Evolutionary conservation across 2,797 vertebrate species (phyloP).

Genomic region (Rhabdophis nuchalis): DNA sequence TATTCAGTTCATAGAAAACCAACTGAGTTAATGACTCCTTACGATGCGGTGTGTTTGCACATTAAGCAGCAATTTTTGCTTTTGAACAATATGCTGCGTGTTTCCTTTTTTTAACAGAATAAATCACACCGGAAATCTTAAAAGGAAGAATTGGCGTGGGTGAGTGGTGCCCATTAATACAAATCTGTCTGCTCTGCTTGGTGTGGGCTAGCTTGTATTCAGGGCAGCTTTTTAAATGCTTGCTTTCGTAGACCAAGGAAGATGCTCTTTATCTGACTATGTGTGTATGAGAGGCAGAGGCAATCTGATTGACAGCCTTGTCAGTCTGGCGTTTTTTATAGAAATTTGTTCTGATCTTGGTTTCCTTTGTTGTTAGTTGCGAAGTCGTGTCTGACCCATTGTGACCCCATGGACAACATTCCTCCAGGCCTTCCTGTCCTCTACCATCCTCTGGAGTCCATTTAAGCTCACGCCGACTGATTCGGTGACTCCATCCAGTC

Average conservation of each 20-base stretch:
- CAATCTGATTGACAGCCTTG: background rate
- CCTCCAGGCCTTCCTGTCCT: too few species aligned
- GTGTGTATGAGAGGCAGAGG: background rate
- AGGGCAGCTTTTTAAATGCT: constrained; percentile 12
- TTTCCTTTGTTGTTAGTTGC: background rate
- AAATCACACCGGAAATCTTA: constrained; percentile 45
- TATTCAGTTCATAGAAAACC: constrained; percentile 15
- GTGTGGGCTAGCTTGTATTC: constrained; percentile 38
- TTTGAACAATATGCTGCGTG: constrained; percentile 19
- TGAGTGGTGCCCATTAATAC: constrained; percentile 23
- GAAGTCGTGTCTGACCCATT: too few species aligned
- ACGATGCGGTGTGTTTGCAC: constrained; percentile 37
- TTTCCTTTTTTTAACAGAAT: constrained; percentile 25
- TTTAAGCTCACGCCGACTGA: too few species aligned
- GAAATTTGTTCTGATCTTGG: constrained; percentile 28
- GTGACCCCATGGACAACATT: too few species aligned
- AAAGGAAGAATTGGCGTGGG: constrained; percentile 46
- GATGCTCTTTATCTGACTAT: constrained; percentile 13
- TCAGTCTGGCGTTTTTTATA: constrained; percentile 36
- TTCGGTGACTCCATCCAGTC: too few species aligned
- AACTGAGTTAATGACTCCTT: constrained; percentile 20
- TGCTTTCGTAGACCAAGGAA: constrained; percentile 43
- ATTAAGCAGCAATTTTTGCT: constrained; percentile 39
- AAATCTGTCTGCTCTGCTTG: constrained; percentile 28
- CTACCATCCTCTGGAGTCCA: too few species aligned